Evolutionary conservation across 2,797 vertebrate species (phyloP).

Genomic region (Semotilus atromaculatus): DNA sequence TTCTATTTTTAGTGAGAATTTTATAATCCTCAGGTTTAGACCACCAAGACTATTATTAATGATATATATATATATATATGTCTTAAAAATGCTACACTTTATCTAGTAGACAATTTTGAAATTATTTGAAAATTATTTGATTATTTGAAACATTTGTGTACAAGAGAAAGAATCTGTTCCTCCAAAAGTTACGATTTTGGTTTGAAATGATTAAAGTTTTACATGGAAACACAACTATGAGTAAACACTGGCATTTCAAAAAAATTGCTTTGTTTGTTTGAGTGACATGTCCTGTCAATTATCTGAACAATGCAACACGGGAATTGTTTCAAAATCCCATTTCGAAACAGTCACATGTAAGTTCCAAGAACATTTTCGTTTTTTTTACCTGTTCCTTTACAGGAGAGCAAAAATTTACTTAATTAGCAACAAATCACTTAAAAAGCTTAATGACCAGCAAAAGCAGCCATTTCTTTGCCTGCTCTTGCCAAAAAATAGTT

Average conservation of each 20-base stretch:
- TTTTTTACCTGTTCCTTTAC: not conserved
- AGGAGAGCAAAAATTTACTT: not conserved
- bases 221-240: not conserved
- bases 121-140: too few relatives aligned
- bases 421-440: constrained; percentile 1
- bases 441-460: not conserved
- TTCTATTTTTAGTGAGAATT: not conserved
- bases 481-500: not conserved
- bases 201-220: not conserved
- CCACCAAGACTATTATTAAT: not conserved
- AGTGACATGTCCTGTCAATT: not conserved
- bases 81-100: not conserved
- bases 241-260: not conserved
- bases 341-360: not conserved
- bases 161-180: not conserved
- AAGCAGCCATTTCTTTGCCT: not conserved
- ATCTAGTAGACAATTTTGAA: not conserved
- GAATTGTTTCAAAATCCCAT: not conserved
- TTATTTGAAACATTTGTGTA: not conserved
- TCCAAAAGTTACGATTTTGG: not conserved
- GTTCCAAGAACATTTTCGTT: not conserved
- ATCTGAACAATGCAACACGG: not conserved
- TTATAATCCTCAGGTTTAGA: not conserved
- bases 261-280: not conserved
- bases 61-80: not conserved